Evolutionary conservation across 2,888 invertebrate species (phyloP), one percentile per base, ranked within the genome.

Genomic region (Melinaea marsaeus): DNA sequence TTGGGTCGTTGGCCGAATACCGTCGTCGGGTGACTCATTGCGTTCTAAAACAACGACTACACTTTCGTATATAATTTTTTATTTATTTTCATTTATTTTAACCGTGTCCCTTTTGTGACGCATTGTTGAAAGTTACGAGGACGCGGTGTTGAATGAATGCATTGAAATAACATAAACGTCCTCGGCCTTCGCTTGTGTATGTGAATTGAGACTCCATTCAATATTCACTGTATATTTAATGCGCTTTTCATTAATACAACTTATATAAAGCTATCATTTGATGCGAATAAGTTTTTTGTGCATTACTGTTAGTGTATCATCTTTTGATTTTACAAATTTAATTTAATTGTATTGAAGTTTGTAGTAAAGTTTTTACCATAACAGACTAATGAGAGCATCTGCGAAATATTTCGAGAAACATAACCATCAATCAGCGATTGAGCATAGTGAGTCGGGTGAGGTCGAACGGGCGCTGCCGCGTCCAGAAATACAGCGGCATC

Each of bases 1-100:
- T 79, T 89, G 76, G 89, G 88, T 88, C 88, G 85, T 83, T 87
- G 88, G 84, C 88, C 89, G 86, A 86, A 85, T 84, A 84, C 81
- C 73, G 79, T 76, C 78, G 79, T 75, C 76, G 75, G 76, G 74
- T 88, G 87, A 87, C 77, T 87, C 85, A 86, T 71, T 76, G 76
- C 76, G 76, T 81, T 83, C 78, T 74, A 73, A 71, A 76, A 75
- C 74, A 70, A 78, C 76, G 78, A 77, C 78, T 81, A 60, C 69
- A 74, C 68, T 71, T 71, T 72, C 68, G 70, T 71, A 66, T 68
- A 71, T 57, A 65, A 65, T 61, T 69, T n/a, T 69, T 69, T 62
- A 72, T 74, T 70, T 68, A 72, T 66, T 63, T 64, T 62, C 57
- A 64, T 67, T 66, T 69, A 66, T 58, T 9, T 9, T 42, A 9